Evolutionary conservation across 1,140 invertebrate species (phyloP), one percentile per base, ranked within the genome.

Genomic region (Lanistes nyassanus): DNA sequence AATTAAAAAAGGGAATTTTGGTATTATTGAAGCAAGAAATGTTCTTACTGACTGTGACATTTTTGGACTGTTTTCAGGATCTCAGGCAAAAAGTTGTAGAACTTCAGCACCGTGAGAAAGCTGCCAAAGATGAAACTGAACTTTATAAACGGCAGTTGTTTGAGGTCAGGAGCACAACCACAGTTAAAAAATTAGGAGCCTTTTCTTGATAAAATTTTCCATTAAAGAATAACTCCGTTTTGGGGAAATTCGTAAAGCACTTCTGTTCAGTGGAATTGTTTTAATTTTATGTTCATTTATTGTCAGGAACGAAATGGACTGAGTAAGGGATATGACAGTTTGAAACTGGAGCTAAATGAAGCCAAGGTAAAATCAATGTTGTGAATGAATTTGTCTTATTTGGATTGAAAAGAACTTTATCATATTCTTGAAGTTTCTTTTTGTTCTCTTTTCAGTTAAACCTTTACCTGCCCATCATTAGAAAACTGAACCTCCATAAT

Each of bases 61-160:
- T 56, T 75, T 74, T 58, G 16, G 29, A 56, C 19, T 42, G 42
- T 74, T 69, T 72, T 13, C 73, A 87, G 84, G 85, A 85, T 78
- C 62, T 87, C 64, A 78, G 76, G 51, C 84, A 87, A 73, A 82
- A 79, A 53, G 81, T 84, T 65, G 69, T 85, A 11, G 84, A 87
- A 65, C 74, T 87, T 11, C 83, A 87, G 65, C 83, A 84, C 58
- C 73, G 82, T 76, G 85, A 87, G 53, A 83, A 80, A 47, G 81
- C 81, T 36, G 82, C 84, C 21, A 77, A 80, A 66, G 84, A 87
- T 26, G 84, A 87, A 64, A 56, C 60, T 6, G 84, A 85, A 56
- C 47, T 84, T 13, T 81, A 82, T 51, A 82, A 85, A 69, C 77
- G 80, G 69, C 82, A 87, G 68, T 75, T 87, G 2, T 75, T 77